phyloP scores from a whole-genome alignment of 2,113 vertebrate genomes.

The Platichthys flesus region DNA sequence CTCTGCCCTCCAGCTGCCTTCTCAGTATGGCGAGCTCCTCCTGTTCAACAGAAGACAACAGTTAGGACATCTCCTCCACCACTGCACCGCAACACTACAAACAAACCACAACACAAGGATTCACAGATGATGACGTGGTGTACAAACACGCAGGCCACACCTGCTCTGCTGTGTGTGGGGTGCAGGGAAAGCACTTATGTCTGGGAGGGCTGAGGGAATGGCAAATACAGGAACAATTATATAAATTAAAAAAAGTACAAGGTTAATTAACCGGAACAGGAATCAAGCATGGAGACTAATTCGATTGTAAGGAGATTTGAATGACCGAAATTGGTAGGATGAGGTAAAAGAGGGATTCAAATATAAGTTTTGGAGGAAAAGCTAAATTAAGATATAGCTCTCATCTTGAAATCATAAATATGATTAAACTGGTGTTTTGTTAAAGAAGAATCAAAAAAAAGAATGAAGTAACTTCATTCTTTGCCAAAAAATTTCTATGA shows the following conservation, averaged over 20 bases:
- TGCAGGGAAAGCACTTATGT: conserved; percentile 22
- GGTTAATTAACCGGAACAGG: neutral
- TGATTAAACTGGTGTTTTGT: conserved; percentile 31
- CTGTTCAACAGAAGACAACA: conserved; percentile 75
- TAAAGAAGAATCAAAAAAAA: conserved; percentile 11
- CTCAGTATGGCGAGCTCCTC: conserved; percentile 90
- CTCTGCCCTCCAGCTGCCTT: conserved; percentile 91
- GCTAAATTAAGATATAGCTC: conserved; percentile 35
- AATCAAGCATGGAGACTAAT: conserved; percentile 23
- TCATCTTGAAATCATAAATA: too few species aligned
- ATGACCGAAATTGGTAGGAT: neutral
- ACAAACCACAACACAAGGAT: conserved; percentile 69
- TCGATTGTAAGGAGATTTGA: conserved; percentile 13
- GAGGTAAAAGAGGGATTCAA: neutral
- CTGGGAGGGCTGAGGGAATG: conserved; percentile 5
- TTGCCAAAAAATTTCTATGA: too few species aligned
- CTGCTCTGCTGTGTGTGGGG: conserved; percentile 40
- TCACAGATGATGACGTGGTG: conserved; percentile 54
- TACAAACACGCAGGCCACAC: conserved; percentile 54
- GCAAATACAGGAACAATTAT: conserved; percentile 2
- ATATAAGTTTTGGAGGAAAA: neutral
- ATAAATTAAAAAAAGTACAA: neutral
- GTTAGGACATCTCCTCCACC: conserved; percentile 38
- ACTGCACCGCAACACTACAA: conserved; percentile 43
- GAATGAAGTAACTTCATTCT: too few species aligned